phyloP scores from a whole-genome alignment of 2,888 invertebrate genomes.

The Himalopsyche tibetana region DNA sequence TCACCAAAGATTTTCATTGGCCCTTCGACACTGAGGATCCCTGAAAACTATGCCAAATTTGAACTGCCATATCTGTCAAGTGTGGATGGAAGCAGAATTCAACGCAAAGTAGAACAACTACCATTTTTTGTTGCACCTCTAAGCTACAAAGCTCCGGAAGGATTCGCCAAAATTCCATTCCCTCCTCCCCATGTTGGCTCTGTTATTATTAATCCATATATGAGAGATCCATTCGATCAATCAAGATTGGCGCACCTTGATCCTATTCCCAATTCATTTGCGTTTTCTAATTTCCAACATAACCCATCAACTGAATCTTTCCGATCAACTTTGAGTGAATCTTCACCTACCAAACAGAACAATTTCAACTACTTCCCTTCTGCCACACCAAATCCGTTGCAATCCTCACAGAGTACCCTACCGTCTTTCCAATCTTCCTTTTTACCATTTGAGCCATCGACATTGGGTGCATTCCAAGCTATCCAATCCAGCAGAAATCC shows the following conservation, averaged over 20 bases:
- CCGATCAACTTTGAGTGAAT: constrained; percentile 52
- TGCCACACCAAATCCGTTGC: constrained; percentile 60
- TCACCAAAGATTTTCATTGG: constrained; percentile 89
- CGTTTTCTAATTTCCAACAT: constrained; percentile 67
- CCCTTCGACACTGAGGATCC: constrained; percentile 84
- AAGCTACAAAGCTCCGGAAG: constrained; percentile 89
- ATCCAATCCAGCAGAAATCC: constrained; percentile 54
- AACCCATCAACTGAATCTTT: constrained; percentile 64
- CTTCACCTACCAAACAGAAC: constrained; percentile 53
- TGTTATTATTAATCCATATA: constrained; percentile 83
- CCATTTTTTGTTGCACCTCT: constrained; percentile 92
- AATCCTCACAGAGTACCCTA: constrained; percentile 52
- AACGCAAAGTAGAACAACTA: constrained; percentile 83
- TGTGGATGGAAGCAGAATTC: constrained; percentile 81
- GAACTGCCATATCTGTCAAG: constrained; percentile 89
- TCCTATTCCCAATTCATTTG: constrained; percentile 67
- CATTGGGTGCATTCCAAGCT: constrained; percentile 55
- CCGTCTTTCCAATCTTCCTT: constrained; percentile 55
- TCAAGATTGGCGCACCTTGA: constrained; percentile 67
- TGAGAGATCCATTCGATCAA: constrained; percentile 68
- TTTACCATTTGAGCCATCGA: constrained; percentile 51
- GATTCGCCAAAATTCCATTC: constrained; percentile 90
- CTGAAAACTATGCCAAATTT: constrained; percentile 86
- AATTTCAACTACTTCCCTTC: constrained; percentile 62
- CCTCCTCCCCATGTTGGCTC: constrained; percentile 92